phyloP scores from a whole-genome alignment of 2,888 invertebrate species.

The Ophioninae sp. region DNA sequence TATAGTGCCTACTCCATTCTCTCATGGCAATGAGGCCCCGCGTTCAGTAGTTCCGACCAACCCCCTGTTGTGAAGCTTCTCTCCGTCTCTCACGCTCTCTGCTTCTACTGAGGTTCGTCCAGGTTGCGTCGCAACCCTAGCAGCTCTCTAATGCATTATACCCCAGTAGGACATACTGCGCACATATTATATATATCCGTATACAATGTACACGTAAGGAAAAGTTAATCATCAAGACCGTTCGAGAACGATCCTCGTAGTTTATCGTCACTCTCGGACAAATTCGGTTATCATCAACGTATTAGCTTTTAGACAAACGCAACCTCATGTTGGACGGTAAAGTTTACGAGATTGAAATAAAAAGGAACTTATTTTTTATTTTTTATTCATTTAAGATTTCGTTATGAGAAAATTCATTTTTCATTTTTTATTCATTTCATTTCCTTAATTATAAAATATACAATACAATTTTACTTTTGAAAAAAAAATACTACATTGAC shows the following conservation, averaged over 20 bases:
- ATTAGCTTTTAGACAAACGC: background rate
- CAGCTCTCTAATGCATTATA: slow-evolving; percentile 76
- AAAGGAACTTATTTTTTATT: too few species aligned
- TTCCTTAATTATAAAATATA: too few species aligned
- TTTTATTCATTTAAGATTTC: too few species aligned
- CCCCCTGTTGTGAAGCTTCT: slow-evolving; percentile 60
- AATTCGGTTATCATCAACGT: background rate
- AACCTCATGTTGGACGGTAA: too few species aligned
- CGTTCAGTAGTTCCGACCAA: slow-evolving; percentile 64
- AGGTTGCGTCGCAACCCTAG: slow-evolving; percentile 59
- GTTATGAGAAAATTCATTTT: too few species aligned
- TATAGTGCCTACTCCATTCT: slow-evolving; percentile 75
- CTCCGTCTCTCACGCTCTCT: slow-evolving; percentile 22
- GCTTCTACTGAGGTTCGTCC: slow-evolving; percentile 38
- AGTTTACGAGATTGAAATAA: too few species aligned
- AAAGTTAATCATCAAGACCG: background rate
- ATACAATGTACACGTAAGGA: slow-evolving; percentile 13
- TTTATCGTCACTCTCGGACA: background rate
- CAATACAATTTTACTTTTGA: too few species aligned
- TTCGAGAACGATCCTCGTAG: background rate
- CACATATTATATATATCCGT: background rate
- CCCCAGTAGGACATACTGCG: slow-evolving; percentile 67
- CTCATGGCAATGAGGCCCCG: slow-evolving; percentile 69
- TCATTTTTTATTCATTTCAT: too few species aligned
- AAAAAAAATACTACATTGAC: too few species aligned